Conservation (phyloP, 2,797 vertebrate species). For the Serranus cabrilla region DNA sequence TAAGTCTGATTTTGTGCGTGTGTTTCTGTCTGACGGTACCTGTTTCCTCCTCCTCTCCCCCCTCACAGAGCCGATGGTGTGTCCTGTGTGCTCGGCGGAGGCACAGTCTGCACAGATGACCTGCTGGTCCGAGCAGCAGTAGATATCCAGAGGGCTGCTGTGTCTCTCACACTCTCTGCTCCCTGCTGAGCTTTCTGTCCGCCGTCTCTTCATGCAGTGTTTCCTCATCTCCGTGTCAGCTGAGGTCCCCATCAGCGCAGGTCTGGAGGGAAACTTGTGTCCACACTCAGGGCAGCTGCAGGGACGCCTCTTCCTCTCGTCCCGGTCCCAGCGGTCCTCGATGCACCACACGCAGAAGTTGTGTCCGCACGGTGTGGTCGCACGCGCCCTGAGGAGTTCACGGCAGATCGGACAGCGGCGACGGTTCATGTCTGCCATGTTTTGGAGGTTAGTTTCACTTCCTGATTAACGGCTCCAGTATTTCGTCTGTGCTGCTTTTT, state of each 20-base stretch:
- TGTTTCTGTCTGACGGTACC: constrained; percentile 35
- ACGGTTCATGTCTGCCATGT: constrained; percentile 23
- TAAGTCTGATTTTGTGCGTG: no score
- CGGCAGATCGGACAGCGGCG: constrained; percentile 47
- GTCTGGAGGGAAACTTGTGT: constrained; percentile 2
- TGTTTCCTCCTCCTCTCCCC: constrained; percentile 54
- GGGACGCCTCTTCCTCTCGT: not conserved
- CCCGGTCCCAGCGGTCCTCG: not conserved
- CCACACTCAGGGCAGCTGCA: constrained; percentile 51
- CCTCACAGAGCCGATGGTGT: constrained; percentile 26
- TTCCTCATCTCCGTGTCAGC: constrained; percentile 18
- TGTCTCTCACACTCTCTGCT: constrained; percentile 40
- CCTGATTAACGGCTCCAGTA: not conserved
- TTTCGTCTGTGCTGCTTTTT: not conserved
- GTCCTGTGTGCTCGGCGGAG: constrained; percentile 50
- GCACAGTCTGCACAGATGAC: constrained; percentile 58
- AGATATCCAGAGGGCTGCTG: constrained; percentile 33
- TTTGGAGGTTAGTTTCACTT: constrained; percentile 32
- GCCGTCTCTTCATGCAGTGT: not conserved
- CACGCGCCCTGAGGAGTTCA: constrained; percentile 25
- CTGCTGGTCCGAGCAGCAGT: constrained; percentile 64
- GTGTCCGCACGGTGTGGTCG: constrained; percentile 46
- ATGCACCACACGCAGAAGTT: constrained; percentile 58
- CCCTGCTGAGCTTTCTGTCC: not conserved
- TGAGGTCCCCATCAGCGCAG: constrained; percentile 24